Percentiles rank a stretch among this genome's conserved stretches.
Evolutionary conservation across 2,888 invertebrate species (phyloP).

Genomic region (Drosophila buzzatii): DNA sequence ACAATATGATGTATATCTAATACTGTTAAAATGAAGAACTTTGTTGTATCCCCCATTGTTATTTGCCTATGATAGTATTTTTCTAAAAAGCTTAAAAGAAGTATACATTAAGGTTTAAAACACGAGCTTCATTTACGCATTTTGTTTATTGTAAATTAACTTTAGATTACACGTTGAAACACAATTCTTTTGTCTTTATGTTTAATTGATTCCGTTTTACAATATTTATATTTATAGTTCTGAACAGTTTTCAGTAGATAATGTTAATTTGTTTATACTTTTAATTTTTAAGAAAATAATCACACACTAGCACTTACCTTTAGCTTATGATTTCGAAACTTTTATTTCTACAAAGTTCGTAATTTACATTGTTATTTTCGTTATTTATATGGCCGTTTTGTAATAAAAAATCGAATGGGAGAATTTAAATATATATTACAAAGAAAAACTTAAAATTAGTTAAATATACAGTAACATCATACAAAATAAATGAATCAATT

Average conservation of each 20-base stretch:
- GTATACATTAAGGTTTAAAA: background rate
- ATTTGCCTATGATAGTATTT: background rate
- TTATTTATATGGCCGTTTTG: conserved; percentile 16
- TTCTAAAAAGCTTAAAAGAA: background rate
- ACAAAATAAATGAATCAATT: conserved; percentile 43
- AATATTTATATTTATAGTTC: conserved; percentile 53
- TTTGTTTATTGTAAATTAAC: conserved; percentile 57
- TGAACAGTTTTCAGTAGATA: conserved; percentile 63
- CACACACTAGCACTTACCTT: conserved; percentile 60
- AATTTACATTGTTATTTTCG: conserved; percentile 2
- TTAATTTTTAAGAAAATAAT: conserved; percentile 56
- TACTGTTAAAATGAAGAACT: background rate
- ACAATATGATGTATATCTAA: background rate
- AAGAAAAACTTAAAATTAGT: conserved; percentile 70
- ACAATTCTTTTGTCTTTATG: conserved; percentile 58
- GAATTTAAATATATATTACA: conserved; percentile 54
- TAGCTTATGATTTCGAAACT: conserved; percentile 31
- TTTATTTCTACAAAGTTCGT: conserved; percentile 27
- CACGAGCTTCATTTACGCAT: background rate
- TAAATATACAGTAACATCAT: conserved; percentile 59
- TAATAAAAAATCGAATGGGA: conserved; percentile 21
- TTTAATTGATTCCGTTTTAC: conserved; percentile 72
- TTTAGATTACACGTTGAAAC: conserved; percentile 70
- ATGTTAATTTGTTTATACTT: conserved; percentile 18
- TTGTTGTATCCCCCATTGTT: background rate